A percentile compares a stretch with the other conserved stretches of the same genome.
phyloP scores from a whole-genome alignment of 2,113 vertebrate species.

The Xiphorhynchus elegans region DNA sequence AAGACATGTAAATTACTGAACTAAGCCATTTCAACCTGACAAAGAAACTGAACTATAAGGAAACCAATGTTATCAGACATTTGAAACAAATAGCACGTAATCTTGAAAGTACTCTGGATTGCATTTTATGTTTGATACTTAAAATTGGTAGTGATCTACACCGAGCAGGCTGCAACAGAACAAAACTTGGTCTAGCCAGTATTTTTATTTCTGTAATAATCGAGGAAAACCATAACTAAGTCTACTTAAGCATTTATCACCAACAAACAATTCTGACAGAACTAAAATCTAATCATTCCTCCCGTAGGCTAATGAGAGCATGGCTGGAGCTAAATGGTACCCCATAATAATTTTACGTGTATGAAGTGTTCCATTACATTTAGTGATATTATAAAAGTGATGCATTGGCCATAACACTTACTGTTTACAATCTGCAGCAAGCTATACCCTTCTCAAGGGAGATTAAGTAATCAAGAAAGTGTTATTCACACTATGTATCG shows the following conservation, averaged over 20 bases:
- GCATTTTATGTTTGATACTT: not conserved
- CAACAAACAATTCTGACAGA: constrained; percentile 32
- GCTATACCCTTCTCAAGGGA: constrained; percentile 52
- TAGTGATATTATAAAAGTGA: constrained; percentile 60
- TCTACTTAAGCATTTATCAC: constrained; percentile 16
- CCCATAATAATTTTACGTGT: constrained; percentile 39
- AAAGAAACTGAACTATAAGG: not conserved
- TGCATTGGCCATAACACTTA: constrained; percentile 44
- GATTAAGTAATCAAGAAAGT: constrained; percentile 35
- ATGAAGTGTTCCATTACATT: constrained; percentile 51
- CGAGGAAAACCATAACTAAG: constrained; percentile 1
- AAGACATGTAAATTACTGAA: not conserved
- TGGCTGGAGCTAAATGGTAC: constrained; percentile 22
- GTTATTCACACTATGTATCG: not conserved
- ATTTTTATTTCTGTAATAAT: constrained; percentile 42
- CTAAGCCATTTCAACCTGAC: not conserved
- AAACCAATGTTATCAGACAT: not conserved
- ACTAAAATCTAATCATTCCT: constrained; percentile 28
- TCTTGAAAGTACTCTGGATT: not conserved
- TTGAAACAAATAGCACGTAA: not conserved
- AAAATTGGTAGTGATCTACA: not conserved
- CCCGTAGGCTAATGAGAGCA: constrained; percentile 39
- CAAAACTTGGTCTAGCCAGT: not conserved
- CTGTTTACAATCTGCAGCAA: constrained; percentile 57
- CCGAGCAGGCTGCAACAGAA: fast-evolving